Evolutionary conservation across 1,140 invertebrate species (phyloP).

Genomic region (Melipona quadrifasciata): DNA sequence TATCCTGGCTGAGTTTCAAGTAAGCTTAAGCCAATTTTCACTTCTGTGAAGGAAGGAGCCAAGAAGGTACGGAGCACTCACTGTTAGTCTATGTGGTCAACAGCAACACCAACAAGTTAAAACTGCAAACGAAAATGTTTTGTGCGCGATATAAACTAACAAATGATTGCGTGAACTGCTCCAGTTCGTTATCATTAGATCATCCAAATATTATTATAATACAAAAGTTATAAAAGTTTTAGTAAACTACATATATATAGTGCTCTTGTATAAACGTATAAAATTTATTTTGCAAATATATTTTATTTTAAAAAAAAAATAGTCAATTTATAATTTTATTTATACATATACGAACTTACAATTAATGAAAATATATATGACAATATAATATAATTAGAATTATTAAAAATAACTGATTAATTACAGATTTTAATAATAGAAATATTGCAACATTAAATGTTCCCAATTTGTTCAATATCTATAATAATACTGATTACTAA

Average conservation of each 20-base stretch:
- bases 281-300: neutral
- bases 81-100: constrained; percentile 69
- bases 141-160: constrained; percentile 72
- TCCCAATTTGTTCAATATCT: neutral
- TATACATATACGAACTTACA: neutral
- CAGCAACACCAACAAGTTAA: constrained; percentile 81
- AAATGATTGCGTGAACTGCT: constrained; percentile 30
- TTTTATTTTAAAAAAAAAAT: too few relatives aligned
- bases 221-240: neutral
- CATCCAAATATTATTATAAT: neutral
- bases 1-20: constrained; percentile 66
- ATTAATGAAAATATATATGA: constrained; percentile 6
- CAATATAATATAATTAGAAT: neutral
- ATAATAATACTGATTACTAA: constrained; percentile 10
- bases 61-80: constrained; percentile 27
- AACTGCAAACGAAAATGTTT: constrained; percentile 79
- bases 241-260: neutral
- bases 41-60: constrained; percentile 29
- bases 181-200: constrained; percentile 1
- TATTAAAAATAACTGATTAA: neutral
- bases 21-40: constrained; percentile 60
- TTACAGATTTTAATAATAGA: constrained; percentile 19
- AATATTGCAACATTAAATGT: neutral
- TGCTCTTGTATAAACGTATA: neutral
- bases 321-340: neutral